Conservation (phyloP, 2,797 vertebrate species). For the Threskiornis aethiopicus region DNA sequence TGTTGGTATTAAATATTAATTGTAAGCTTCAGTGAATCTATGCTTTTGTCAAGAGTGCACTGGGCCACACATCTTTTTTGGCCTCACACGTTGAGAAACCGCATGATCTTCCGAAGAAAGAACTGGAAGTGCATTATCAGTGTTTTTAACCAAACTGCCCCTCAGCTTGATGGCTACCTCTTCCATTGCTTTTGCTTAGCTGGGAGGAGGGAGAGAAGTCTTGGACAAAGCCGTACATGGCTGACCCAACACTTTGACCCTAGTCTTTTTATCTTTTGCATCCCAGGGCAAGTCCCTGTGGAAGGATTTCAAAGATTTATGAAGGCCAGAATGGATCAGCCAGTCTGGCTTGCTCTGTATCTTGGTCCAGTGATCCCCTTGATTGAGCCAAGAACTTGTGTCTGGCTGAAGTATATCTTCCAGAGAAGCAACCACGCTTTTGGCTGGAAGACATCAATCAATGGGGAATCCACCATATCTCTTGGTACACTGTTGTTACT, state of each 20-base stretch:
- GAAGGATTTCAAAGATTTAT: neutral
- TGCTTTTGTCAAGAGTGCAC: slow-evolving; percentile 76
- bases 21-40: slow-evolving; percentile 77
- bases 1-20: slow-evolving; percentile 84
- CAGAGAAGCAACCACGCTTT: neutral
- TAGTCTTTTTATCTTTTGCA: neutral
- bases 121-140: slow-evolving; percentile 13
- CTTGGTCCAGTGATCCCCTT: neutral
- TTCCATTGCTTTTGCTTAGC: neutral
- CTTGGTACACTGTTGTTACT: neutral
- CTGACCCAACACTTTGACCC: neutral
- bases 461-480: neutral
- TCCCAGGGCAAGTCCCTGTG: neutral
- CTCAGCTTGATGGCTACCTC: neutral
- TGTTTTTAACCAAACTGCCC: neutral
- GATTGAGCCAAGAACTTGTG: neutral
- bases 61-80: slow-evolving; percentile 66
- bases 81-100: slow-evolving; percentile 59
- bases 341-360: neutral
- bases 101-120: neutral
- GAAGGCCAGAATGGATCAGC: neutral
- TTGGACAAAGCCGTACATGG: fast-evolving
- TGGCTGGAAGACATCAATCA: slow-evolving; percentile 22
- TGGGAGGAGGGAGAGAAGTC: neutral
- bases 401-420: neutral